phyloP scores from a whole-genome alignment of 2,888 invertebrate species.

The Agrilus biguttatus region DNA sequence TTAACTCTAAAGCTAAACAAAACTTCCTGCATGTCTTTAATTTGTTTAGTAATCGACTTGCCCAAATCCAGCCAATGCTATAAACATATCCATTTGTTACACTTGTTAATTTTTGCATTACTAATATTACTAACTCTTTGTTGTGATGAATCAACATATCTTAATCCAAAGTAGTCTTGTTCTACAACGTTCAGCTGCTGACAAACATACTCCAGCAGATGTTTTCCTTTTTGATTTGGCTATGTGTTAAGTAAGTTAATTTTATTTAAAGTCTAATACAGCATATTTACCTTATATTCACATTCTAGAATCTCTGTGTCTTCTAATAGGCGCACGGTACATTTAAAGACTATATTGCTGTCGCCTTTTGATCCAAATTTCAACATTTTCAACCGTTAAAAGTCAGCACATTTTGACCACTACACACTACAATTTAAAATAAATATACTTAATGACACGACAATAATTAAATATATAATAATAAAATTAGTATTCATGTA shows the following conservation, averaged over 20 bases:
- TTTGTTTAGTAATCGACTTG: conserved; percentile 80
- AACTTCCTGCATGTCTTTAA: conserved; percentile 85
- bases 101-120: conserved; percentile 6
- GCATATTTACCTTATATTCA: conserved; percentile 64
- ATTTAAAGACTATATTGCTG: conserved; percentile 64
- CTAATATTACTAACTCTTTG: conserved; percentile 52
- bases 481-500: too few relatives aligned
- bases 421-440: too few relatives aligned
- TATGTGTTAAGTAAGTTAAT: conserved; percentile 31
- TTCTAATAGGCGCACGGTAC: conserved; percentile 77
- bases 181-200: conserved; percentile 81
- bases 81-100: conserved; percentile 24
- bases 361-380: conserved; percentile 49
- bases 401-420: too few relatives aligned
- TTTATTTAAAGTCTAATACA: conserved; percentile 6
- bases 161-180: conserved; percentile 87
- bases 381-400: conserved; percentile 23
- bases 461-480: too few relatives aligned
- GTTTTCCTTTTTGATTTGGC: conserved; percentile 82
- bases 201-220: conserved; percentile 80
- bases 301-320: conserved; percentile 85
- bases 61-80: conserved; percentile 92
- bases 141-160: conserved; percentile 78
- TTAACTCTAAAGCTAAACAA: conserved; percentile 93
- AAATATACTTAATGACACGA: too few relatives aligned